Conservation (phyloP, 1,140 invertebrate genomes). For the Ceratosolen solmsi region DNA sequence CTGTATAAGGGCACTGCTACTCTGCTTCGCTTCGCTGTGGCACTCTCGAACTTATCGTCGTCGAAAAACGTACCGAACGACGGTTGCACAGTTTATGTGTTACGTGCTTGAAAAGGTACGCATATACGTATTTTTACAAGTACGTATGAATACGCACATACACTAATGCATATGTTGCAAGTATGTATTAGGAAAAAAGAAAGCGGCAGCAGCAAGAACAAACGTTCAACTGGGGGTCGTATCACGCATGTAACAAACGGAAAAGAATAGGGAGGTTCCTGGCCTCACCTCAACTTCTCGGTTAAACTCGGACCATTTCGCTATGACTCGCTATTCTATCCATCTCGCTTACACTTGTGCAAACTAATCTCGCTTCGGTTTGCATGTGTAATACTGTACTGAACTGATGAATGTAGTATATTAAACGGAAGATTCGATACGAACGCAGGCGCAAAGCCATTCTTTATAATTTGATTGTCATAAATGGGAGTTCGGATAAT, state of each 20-base stretch:
- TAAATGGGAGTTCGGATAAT: no score
- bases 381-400: not conserved
- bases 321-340: not conserved
- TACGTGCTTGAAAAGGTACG: not conserved
- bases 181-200: conserved; percentile 12
- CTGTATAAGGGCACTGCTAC: conserved; percentile 29
- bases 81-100: not conserved
- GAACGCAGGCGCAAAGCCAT: not conserved
- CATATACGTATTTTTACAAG: not conserved
- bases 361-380: not conserved
- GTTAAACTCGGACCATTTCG: not conserved
- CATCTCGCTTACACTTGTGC: not conserved
- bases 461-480: no score
- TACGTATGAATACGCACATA: not conserved
- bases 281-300: not conserved
- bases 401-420: no score
- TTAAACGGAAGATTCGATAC: no score
- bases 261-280: not conserved
- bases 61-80: conserved; percentile 32
- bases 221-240: conserved; percentile 27
- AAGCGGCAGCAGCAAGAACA: conserved; percentile 1
- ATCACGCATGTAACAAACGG: not conserved
- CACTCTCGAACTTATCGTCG: conserved; percentile 22
- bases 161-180: not conserved
- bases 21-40: conserved; percentile 29